Evolutionary conservation across 1,140 invertebrate genomes (phyloP).

Genomic region (Antheraea mylitta): DNA sequence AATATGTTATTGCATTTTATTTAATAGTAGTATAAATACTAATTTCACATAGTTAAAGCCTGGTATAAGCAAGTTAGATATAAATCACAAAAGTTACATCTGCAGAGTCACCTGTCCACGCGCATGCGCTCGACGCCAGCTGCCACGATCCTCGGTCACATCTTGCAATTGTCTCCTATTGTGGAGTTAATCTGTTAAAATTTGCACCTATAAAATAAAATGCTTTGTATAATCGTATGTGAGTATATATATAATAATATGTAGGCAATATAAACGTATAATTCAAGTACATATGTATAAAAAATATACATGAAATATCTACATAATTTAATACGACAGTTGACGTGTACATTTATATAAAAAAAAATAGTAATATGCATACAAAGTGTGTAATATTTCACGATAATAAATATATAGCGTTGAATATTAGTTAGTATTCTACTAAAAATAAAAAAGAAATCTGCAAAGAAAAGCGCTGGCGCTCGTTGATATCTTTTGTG

Average conservation of each 20-base stretch:
- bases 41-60: not conserved
- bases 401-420: no score
- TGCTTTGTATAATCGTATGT: not conserved
- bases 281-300: no score
- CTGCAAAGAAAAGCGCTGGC: not conserved
- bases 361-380: no score
- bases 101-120: constrained; percentile 8
- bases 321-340: no score
- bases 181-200: not conserved
- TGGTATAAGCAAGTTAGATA: not conserved
- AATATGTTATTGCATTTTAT: no score
- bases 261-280: no score
- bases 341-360: no score
- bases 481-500: constrained; percentile 30
- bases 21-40: no score
- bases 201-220: not conserved
- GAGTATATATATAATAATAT: not conserved
- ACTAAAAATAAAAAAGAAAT: not conserved
- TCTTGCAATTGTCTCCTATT: not conserved
- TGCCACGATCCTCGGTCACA: not conserved
- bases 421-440: not conserved
- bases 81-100: not conserved
- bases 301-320: no score
- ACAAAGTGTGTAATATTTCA: no score
- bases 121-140: constrained; percentile 13